Percentiles rank a stretch among this genome's conserved stretches.
Conservation (phyloP, 2,888 invertebrate species). For the Leptarthrus brevirostris region DNA sequence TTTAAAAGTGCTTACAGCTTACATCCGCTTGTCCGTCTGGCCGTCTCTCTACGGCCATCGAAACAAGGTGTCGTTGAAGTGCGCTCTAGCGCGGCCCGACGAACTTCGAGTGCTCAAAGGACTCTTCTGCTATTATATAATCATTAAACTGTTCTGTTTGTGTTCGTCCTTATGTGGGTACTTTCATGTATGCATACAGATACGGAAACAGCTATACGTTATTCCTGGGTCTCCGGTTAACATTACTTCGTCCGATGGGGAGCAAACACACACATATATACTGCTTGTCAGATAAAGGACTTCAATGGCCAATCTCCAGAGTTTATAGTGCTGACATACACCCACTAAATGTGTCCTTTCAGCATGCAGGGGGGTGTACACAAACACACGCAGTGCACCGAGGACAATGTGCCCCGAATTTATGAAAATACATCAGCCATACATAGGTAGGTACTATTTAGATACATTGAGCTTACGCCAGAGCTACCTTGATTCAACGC, state of each 20-base stretch:
- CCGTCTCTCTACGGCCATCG: constrained; percentile 51
- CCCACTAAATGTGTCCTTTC: background rate
- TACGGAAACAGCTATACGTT: background rate
- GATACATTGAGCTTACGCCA: constrained; percentile 6
- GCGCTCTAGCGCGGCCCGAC: constrained; percentile 56
- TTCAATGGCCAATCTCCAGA: constrained; percentile 36
- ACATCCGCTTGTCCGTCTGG: constrained; percentile 16
- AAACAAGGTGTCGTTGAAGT: constrained; percentile 56
- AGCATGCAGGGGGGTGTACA: no score
- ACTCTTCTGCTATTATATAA: constrained; percentile 45
- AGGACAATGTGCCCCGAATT: constrained; percentile 16
- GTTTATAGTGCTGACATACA: no score
- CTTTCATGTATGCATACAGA: constrained; percentile 13
- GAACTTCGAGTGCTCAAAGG: constrained; percentile 55
- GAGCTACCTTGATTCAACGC: constrained; percentile 14
- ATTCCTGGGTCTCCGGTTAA: background rate
- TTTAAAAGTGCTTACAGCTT: constrained; percentile 25
- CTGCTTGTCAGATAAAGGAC: constrained; percentile 1
- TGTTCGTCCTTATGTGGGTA: constrained; percentile 28
- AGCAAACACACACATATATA: background rate
- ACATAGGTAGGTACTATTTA: background rate
- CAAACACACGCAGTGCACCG: background rate
- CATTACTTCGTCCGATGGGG: background rate
- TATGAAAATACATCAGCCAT: background rate
- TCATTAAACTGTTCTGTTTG: constrained; percentile 31